phyloP scores from a whole-genome alignment of 2,113 vertebrate species.

The Oxyura jamaicensis region DNA sequence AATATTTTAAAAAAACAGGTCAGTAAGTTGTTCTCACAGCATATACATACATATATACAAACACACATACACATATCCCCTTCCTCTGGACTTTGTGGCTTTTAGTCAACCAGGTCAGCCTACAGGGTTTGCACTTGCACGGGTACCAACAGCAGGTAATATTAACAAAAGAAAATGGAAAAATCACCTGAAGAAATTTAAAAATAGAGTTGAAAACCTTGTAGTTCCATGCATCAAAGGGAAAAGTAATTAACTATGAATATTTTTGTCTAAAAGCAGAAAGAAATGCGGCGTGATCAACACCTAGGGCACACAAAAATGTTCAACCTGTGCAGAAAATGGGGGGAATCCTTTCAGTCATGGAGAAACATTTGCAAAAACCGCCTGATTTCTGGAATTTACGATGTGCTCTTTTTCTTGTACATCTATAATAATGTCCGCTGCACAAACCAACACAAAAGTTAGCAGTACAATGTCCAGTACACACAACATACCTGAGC shows the following conservation, averaged over 20 bases:
- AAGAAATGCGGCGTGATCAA: not conserved
- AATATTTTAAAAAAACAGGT: not conserved
- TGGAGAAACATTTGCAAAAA: fast-evolving
- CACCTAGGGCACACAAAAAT: not conserved
- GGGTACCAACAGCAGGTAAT: not conserved
- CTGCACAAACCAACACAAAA: not conserved
- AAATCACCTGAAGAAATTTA: not conserved
- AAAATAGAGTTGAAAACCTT: not conserved
- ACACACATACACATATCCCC: not conserved
- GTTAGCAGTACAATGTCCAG: fast-evolving
- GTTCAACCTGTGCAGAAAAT: not conserved
- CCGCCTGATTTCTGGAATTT: not conserved
- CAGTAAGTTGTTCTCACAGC: not conserved
- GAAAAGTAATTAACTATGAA: fast-evolving
- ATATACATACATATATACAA: too few species aligned
- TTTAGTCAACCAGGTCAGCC: not conserved
- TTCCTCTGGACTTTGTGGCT: not conserved
- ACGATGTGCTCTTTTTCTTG: not conserved
- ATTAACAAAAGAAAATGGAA: not conserved
- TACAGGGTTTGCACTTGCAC: not conserved
- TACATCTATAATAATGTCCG: not conserved
- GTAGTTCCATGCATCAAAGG: fast-evolving
- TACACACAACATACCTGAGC: fast-evolving
- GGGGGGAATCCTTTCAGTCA: fast-evolving
- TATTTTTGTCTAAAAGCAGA: not conserved